phyloP scores from a whole-genome alignment of 2,888 invertebrate genomes.

The Ormyrus pomaceus region DNA sequence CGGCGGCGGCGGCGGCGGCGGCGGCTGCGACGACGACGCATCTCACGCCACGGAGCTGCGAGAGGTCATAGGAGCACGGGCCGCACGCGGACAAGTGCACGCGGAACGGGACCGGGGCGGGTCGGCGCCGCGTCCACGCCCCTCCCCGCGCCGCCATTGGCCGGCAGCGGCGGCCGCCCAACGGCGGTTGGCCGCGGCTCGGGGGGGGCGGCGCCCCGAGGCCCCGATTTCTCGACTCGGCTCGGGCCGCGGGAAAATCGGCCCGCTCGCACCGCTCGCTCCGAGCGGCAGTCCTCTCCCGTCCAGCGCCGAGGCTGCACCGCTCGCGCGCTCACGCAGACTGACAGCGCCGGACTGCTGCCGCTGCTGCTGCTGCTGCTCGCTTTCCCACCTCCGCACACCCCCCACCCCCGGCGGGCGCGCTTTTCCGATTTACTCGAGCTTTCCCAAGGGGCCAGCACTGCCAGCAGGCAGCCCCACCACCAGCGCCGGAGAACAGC shows the following conservation, averaged over 20 bases:
- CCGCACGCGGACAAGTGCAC: background rate
- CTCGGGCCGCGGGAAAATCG: slow-evolving; percentile 45
- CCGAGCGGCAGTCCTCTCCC: slow-evolving; percentile 74
- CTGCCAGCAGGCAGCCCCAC: too few relatives aligned
- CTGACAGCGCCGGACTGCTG: background rate
- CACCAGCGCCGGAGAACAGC: too few relatives aligned
- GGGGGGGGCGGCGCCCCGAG: background rate
- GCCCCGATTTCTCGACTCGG: slow-evolving; percentile 5
- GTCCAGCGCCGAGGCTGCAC: slow-evolving; percentile 74
- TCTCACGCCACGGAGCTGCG: background rate
- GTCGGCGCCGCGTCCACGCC: background rate
- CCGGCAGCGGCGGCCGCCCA: background rate
- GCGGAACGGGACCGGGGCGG: too few relatives aligned
- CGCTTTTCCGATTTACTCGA: too few relatives aligned
- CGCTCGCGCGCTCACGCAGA: slow-evolving; percentile 63
- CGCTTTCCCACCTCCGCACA: background rate
- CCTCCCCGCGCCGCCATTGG: background rate
- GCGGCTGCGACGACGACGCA: background rate
- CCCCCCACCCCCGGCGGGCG: too few relatives aligned
- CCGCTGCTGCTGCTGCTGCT: slow-evolving; percentile 3
- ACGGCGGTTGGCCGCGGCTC: background rate
- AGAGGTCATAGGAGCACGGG: slow-evolving; percentile 38
- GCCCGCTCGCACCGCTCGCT: slow-evolving; percentile 61
- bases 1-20: background rate
- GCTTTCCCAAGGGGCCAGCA: too few relatives aligned